Base-by-base conservation (phyloP, 2,888 invertebrate species). In the Acleris emargana region DNA sequence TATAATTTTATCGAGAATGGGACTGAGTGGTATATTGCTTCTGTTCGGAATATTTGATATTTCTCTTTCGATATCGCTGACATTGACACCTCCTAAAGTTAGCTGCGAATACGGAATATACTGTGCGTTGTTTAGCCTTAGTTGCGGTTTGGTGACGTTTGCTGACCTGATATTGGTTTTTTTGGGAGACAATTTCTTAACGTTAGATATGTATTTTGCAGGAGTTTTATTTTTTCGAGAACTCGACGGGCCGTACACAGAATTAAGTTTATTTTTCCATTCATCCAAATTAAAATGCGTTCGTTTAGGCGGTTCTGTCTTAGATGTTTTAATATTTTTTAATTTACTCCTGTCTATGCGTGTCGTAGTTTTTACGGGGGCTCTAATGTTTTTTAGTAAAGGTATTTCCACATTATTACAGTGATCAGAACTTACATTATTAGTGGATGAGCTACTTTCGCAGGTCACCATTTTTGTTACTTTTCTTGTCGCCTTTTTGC, bases 101-200 rank as follows among this genome's bases (percentile, higher is more conserved):
- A 93, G 76, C 73, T 89, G 82, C 13, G 91, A 84, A 76, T 93
- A 93, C 1, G 93, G 93, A 73, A 93, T 90, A 71, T 93, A 93
- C 57, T 89, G 87, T 16, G 77, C 68, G 67, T 87, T 88, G 69
- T 88, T 89, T 22, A 83, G 25, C 32, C 64, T 69, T 13, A 58
- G 51, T 54, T 67, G 45, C 45, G 42, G 57, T 66, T 68, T 51
- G 64, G 62, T 28, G 60, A 64, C 64, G 62, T 52, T 68, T 47
- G 64, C 49, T 18, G 58, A 32, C 43, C 53, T 17, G 9, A 55
- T 52, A 70, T 73, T 71, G 16, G 54, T 62, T 69, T 75, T 77
- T 72, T 79, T 79, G 47, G 70, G 70, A 47, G 70, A 71, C 9
- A 9, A 52, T 68, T 75, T 72, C 68, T 69, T 76, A 64, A 17